A percentile compares a stretch with the other conserved stretches of the same genome.
Evolutionary conservation across 2,113 vertebrate species (phyloP).

Genomic region (Psophia crepitans): DNA sequence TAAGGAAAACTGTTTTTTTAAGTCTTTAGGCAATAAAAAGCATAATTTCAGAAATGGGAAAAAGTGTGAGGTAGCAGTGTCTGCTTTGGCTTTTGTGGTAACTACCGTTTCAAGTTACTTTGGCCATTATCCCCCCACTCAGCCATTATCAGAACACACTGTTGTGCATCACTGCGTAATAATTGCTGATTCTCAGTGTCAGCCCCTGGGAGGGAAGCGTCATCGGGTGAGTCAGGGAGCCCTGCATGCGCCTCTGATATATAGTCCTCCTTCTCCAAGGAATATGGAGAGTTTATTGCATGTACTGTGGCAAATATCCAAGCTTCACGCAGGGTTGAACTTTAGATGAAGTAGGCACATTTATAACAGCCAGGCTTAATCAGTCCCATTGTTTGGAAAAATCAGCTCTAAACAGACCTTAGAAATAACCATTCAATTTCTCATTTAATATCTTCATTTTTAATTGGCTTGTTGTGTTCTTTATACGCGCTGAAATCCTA

Average conservation of each 20-base stretch:
- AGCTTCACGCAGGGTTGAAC: not conserved
- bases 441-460: conserved; percentile 50
- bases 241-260: not conserved
- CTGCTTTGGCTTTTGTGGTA: not conserved
- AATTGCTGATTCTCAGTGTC: not conserved
- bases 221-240: not conserved
- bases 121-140: not conserved
- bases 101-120: not conserved
- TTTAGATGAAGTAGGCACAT: conserved; percentile 18
- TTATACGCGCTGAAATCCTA: conserved; percentile 47
- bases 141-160: not conserved
- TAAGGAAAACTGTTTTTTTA: not conserved
- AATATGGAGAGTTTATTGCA: not conserved
- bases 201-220: not conserved
- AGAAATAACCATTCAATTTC: conserved; percentile 51
- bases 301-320: not conserved
- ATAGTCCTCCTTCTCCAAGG: not conserved
- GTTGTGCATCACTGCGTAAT: not conserved
- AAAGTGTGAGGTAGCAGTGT: not conserved
- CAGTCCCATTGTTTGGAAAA: conserved; percentile 30
- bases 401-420: conserved; percentile 1
- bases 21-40: not conserved
- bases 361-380: conserved; percentile 13
- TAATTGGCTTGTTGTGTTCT: conserved; percentile 55
- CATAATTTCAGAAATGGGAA: not conserved